Evolutionary conservation across 2,797 vertebrate genomes (phyloP).

Genomic region (Microctenopoma stevenorrisi): DNA sequence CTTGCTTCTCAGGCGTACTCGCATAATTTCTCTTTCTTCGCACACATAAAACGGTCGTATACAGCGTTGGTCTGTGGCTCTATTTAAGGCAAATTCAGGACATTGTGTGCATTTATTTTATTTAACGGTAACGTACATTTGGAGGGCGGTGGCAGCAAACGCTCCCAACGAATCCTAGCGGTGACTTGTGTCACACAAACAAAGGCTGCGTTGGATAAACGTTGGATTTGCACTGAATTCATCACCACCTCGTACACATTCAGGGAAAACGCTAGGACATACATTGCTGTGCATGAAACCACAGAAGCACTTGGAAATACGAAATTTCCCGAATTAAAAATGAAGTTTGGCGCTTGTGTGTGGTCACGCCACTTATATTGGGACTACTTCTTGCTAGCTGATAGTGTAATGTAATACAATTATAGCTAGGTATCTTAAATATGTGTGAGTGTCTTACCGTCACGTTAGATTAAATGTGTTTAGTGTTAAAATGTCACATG

Average conservation of each 20-base stretch:
- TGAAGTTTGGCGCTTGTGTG: background rate
- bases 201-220: background rate
- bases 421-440: background rate
- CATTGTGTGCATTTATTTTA: too few relatives aligned
- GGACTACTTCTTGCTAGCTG: conserved; percentile 2
- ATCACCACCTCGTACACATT: fast-evolving
- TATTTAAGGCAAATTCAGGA: fast-evolving
- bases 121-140: background rate
- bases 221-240: background rate
- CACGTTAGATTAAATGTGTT: background rate
- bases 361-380: background rate
- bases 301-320: fast-evolving
- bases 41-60: fast-evolving
- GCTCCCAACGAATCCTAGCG: too few relatives aligned
- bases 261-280: fast-evolving
- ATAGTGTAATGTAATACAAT: background rate
- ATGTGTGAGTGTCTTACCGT: fast-evolving
- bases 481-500: background rate
- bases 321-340: background rate
- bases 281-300: fast-evolving
- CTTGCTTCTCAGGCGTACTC: background rate
- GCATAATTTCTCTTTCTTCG: fast-evolving
- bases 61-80: fast-evolving
- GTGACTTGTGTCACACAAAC: too few relatives aligned
- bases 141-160: conserved; percentile 27